These are phyloP conservation scores for Catocala sponsa DNA, from an alignment of 2,888 invertebrate genomes.

Conservation along the genomic window DNA sequence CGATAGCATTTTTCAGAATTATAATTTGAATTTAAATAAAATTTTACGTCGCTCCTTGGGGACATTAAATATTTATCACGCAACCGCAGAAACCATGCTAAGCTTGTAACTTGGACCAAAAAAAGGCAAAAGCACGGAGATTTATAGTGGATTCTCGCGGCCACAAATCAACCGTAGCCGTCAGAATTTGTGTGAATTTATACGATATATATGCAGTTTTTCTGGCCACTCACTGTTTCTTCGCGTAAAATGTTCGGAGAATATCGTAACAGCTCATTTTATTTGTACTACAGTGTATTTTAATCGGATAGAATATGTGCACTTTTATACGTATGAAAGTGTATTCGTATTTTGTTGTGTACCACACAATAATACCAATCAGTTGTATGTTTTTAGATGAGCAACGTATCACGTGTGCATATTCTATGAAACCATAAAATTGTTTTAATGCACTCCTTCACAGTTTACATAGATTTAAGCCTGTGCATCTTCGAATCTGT, in stretches of 20 bases:
- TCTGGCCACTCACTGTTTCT: slow-evolving; percentile 59
- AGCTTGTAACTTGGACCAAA: slow-evolving; percentile 45
- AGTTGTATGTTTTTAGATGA: background rate
- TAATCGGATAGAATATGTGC: slow-evolving; percentile 8
- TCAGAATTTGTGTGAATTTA: slow-evolving; percentile 75
- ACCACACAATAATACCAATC: too few species aligned
- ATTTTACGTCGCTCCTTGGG: background rate
- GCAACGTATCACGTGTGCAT: too few species aligned
- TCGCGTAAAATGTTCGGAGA: slow-evolving; percentile 56
- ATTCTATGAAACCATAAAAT: too few species aligned
- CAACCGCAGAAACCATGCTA: slow-evolving; percentile 10
- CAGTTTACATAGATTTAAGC: too few species aligned
- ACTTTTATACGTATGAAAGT: slow-evolving; percentile 21
- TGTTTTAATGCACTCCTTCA: too few species aligned
- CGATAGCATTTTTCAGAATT: too few species aligned
- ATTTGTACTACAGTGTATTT: slow-evolving; percentile 44
- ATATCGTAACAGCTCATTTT: slow-evolving; percentile 39
- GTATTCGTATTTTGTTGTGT: slow-evolving; percentile 9
- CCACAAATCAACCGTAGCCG: slow-evolving; percentile 79
- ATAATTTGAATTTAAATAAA: background rate
- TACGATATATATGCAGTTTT: slow-evolving; percentile 57
- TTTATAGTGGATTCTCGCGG: slow-evolving; percentile 74
- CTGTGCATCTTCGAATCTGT: too few species aligned
- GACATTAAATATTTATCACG: slow-evolving; percentile 15
- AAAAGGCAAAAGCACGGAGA: slow-evolving; percentile 62